Base-by-base conservation (phyloP, 2,113 vertebrate genomes). In the Chlamydotis undulata region DNA sequence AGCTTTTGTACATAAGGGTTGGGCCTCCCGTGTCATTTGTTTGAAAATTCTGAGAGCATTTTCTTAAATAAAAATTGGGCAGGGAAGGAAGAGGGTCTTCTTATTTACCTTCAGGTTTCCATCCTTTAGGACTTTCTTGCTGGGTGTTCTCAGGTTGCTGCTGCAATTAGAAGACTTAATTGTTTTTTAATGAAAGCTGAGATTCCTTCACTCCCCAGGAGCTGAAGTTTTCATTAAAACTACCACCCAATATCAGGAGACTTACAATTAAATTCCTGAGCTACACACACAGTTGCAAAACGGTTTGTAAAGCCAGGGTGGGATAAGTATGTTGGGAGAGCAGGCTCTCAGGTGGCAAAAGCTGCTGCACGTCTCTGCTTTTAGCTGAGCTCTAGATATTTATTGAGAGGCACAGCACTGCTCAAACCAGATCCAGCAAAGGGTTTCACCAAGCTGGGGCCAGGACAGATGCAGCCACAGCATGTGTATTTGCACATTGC, bases 41-140 rank as follows among this genome's bases (percentile, higher is more conserved):
- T 45, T 73, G 33, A 78, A 90, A 96, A 84, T 77, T 69, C 83
- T 91, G 60, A 83, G 61, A 96, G 79, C 21, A 4, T 93, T 95
- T 86, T 39, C 52, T 64, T 41, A 52, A 24, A 39, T 59, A 73
- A 79, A 90, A 95, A 56, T 14, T 79, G 53, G 9, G 4, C 22
- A 37, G 24, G 22, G 24, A 78, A 84, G 26, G 60, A 89, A 56
- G 26, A 49, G 3, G 18, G 35, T 56, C 55, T 45, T 95, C 90
- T 93, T 94, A 90, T 89, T 97, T 93, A 96, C 79, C 53, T 93
- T 92, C 69, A 61, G 26, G 39, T 90, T 90, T 53, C 71, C 39
- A 43, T 75, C 86, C 94, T 90, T 79, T 21, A 90, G 87, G 86
- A 90, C 28, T 79, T 80, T 37, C 57, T 82, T 74, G 39, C 52